These are phyloP conservation scores for Hemistola chrysoprasaria DNA, from an alignment of 2,888 invertebrate species.

Conservation along the genomic window DNA sequence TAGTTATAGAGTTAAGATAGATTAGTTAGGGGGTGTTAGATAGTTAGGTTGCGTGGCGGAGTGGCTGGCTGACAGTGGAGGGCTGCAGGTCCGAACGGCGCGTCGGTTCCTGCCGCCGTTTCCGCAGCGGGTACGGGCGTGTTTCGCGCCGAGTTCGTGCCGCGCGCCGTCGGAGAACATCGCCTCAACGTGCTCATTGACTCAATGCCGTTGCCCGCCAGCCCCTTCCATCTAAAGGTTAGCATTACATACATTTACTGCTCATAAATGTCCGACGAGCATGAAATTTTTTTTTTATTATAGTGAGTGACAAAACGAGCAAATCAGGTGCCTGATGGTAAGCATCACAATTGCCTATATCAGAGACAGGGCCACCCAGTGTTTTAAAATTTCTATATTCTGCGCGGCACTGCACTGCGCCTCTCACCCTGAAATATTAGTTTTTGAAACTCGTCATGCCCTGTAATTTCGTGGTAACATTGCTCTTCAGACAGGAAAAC, in stretches of 20 bases:
- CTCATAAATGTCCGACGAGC: too few species aligned
- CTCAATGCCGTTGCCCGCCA: constrained; percentile 92
- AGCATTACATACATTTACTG: constrained; percentile 18
- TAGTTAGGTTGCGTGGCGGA: constrained; percentile 63
- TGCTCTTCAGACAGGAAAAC: too few species aligned
- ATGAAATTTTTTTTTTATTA: too few species aligned
- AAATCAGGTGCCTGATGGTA: too few species aligned
- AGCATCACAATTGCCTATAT: too few species aligned
- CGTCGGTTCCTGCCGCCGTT: constrained; percentile 94
- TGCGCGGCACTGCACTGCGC: too few species aligned
- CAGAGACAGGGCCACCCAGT: too few species aligned
- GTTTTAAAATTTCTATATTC: too few species aligned
- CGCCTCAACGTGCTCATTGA: constrained; percentile 93
- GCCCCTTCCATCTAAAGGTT: constrained; percentile 95
- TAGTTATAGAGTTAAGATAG: constrained; percentile 11
- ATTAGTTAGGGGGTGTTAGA: constrained; percentile 13
- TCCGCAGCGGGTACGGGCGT: constrained; percentile 91
- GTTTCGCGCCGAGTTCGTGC: constrained; percentile 95
- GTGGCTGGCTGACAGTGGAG: constrained; percentile 65
- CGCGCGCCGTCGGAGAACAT: constrained; percentile 95
- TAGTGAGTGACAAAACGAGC: too few species aligned
- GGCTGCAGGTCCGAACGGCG: constrained; percentile 93
- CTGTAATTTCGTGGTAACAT: too few species aligned
- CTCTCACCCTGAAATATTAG: too few species aligned
- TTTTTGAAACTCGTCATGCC: too few species aligned